Evolutionary conservation across 2,888 invertebrate genomes (phyloP).

Genomic region (Torymus texanus): DNA sequence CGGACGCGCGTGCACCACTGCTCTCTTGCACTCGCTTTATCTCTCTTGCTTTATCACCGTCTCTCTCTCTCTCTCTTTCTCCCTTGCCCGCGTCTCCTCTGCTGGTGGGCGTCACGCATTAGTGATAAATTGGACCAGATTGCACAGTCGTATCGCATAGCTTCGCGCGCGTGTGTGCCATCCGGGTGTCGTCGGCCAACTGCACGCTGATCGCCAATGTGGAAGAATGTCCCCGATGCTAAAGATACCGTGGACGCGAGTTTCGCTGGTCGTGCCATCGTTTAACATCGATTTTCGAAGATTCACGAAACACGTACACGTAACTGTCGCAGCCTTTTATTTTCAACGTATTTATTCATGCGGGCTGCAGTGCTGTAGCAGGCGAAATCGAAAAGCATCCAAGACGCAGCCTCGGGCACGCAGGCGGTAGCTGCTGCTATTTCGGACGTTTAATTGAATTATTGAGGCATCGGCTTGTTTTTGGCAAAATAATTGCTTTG

Average conservation of each 20-base stretch:
- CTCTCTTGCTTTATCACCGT: conserved; percentile 48
- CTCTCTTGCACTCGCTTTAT: conserved; percentile 45
- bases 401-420: conserved; percentile 3
- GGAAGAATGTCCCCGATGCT: conserved; percentile 67
- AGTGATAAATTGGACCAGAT: conserved; percentile 72
- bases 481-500: conserved; percentile 47
- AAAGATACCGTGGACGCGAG: conserved; percentile 65
- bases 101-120: conserved; percentile 66
- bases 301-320: not conserved
- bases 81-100: conserved; percentile 57
- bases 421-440: conserved; percentile 20
- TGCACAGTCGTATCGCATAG: conserved; percentile 66
- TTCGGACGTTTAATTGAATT: conserved; percentile 39
- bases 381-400: conserved; percentile 14
- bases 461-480: conserved; percentile 50
- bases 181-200: conserved; percentile 72
- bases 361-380: too few relatives aligned
- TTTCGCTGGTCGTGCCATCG: not conserved
- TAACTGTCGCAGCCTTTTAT: not conserved
- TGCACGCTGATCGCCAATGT: conserved; percentile 67
- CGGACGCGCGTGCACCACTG: conserved; percentile 23
- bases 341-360: conserved; percentile 22
- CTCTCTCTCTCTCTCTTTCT: conserved; percentile 40
- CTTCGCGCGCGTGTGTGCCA: conserved; percentile 56
- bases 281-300: conserved; percentile 46